These are phyloP conservation scores for Onychomys arenicola DNA, from an alignment of 2,797 vertebrate species.

Conservation along the genomic window DNA sequence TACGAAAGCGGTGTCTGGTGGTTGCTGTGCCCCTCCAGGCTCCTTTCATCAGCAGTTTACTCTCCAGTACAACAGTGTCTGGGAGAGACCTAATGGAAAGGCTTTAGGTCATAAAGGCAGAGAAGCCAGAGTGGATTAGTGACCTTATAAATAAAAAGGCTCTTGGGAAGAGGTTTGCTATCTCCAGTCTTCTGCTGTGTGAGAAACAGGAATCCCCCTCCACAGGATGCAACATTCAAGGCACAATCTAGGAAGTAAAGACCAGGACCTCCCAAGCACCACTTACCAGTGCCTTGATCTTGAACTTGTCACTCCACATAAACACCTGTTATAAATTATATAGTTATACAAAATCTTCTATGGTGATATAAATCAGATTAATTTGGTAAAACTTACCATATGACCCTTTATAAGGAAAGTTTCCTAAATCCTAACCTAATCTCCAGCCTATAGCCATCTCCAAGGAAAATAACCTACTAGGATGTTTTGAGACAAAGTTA, in stretches of 20 bases:
- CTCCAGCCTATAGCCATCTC: background rate
- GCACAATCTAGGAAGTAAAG: background rate
- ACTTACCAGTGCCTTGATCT: background rate
- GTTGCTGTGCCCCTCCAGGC: background rate
- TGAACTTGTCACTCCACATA: background rate
- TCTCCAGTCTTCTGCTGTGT: background rate
- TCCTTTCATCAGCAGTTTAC: background rate
- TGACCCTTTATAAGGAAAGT: background rate
- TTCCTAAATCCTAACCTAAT: background rate
- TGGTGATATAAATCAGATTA: background rate
- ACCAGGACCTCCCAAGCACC: background rate
- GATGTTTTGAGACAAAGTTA: slow-evolving; percentile 43
- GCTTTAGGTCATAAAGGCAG: background rate
- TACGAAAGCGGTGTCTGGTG: background rate
- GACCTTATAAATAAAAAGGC: background rate
- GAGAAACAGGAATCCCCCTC: background rate
- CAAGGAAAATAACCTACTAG: slow-evolving; percentile 5
- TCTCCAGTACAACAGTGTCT: background rate
- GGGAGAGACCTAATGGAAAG: background rate
- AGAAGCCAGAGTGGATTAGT: background rate
- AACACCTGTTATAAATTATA: background rate
- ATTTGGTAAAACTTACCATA: background rate
- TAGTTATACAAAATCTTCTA: background rate
- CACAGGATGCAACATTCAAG: background rate
- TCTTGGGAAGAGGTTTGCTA: background rate